Base-by-base conservation (phyloP, 2,888 invertebrate species). In the Hypsopygia costalis region DNA sequence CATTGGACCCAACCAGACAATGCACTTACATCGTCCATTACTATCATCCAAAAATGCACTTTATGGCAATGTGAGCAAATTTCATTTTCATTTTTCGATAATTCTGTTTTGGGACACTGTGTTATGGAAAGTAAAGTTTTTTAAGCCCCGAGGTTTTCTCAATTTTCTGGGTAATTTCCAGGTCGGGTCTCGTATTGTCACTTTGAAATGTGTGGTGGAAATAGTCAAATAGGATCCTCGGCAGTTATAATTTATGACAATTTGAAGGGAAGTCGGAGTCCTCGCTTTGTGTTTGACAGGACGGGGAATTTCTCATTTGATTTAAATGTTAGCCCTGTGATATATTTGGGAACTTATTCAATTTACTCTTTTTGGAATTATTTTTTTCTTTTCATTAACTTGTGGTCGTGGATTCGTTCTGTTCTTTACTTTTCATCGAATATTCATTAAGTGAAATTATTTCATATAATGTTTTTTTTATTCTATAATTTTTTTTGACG, bases 121-220 rank as follows among this genome's bases (percentile, higher is more conserved):
- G 8, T 21, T 11, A 34, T 5, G 27, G 1, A 6, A 22, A 21
- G 22, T 1, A 41, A 44, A 46, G 40, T 44, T 49, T 52, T 51
- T 47, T 42, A 41, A 45, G 47, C 45, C 43, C 33, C 29, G 7
- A 29, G 41, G 45, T 43, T 46, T 46, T 41, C 36, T 7, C 41
- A 36, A 41, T 41, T 41, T 41, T 41, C 35, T 35, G 41, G 41
- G 41, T 31, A 36, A 34, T 38, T 38, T 36, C 32, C 34, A 42
- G 41, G 38, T 29, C 40, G 41, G 29, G 38, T 39, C 41, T 36
- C 30, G 35, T 35, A 48, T 51, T 48, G 47, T 51, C 46, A 48
- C 46, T 44, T 43, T 40, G 37, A 46, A 51, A 44, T 46, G 43
- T 48, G 46, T 46, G 48, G 51, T 34, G 44, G 47, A 44, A 44